Evolutionary conservation across 2,113 vertebrate species (phyloP), one percentile per base, ranked within the genome.

Genomic region (Corydoras sp.): DNA sequence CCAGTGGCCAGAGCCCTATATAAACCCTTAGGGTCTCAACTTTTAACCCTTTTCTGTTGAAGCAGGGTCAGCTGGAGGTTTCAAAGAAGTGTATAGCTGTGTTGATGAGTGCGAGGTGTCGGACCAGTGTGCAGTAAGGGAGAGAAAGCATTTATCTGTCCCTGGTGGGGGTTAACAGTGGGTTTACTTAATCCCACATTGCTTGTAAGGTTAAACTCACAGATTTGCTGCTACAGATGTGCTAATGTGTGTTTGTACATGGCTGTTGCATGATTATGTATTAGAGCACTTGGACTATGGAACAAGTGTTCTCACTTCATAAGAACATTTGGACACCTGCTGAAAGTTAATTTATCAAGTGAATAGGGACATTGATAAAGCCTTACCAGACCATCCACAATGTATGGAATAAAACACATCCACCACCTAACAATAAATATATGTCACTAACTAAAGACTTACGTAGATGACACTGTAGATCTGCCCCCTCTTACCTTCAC

Each of bases 141-240:
- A 91, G 91, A 90, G 90, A 93, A 92, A 85, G 91, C 88, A 93
- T 92, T 92, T 92, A 93, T 92, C 86, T 66, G 76, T 87, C 89
- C 87, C 88, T 73, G 60, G 64, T 81, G 91, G 85, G 86, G 88
- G 81, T 88, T 68, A 82, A 82, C 76, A 66, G 30, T 66, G 77
- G 71, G 77, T 80, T 83, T 83, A 82, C 71, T 80, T 77, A 77
- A 82, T 83, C 78, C 80, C 82, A 73, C 49, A 85, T 83, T 87
- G 89, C 90, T 91, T 92, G 92, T 93, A 92, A 92, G 91, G 91
- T 92, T 92, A 91, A 92, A 93, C 89, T 88, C 87, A 88, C 88
- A 88, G 90, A 91, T 92, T 92, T 92, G 90, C 92, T 89, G 86
- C 86, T 24, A 24, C 18, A 24, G 18, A 91, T 91, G 86, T 85